Evolutionary conservation across 1,140 invertebrate genomes (phyloP).

Genomic region (Leptoteleia sp.): DNA sequence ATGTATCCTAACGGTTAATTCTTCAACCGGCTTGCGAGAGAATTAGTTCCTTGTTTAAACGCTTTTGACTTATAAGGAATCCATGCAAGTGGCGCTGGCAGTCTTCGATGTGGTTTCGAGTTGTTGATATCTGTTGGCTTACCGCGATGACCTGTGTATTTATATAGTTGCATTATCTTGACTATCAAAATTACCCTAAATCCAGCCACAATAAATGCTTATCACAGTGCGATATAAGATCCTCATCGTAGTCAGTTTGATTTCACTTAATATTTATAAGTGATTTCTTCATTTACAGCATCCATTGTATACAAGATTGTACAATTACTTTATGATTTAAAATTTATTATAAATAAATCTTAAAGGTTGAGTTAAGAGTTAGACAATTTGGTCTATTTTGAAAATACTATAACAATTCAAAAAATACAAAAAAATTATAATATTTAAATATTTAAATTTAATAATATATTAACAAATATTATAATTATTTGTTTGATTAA

Average conservation of each 20-base stretch:
- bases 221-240: constrained; percentile 42
- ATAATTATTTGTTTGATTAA: too few species aligned
- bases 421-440: too few species aligned
- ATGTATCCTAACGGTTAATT: constrained; percentile 10
- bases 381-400: too few species aligned
- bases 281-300: neutral
- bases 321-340: too few species aligned
- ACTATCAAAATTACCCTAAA: constrained; percentile 7
- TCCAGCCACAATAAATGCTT: constrained; percentile 39
- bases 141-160: constrained; percentile 15
- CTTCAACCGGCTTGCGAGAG: neutral
- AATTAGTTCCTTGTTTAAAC: neutral
- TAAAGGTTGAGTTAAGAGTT: too few species aligned
- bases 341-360: too few species aligned
- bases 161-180: constrained; percentile 5
- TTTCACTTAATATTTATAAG: constrained; percentile 47
- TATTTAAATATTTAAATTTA: too few species aligned
- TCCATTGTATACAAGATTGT: too few species aligned
- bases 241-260: constrained; percentile 9
- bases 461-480: too few species aligned
- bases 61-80: constrained; percentile 1
- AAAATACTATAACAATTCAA: too few species aligned
- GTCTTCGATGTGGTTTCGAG: constrained; percentile 25
- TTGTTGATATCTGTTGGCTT: neutral
- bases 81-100: constrained; percentile 17